A percentile compares a stretch with the other conserved stretches of the same genome.
Evolutionary conservation across 2,888 invertebrate species (phyloP).

Genomic region (Ariolimax columbianus): DNA sequence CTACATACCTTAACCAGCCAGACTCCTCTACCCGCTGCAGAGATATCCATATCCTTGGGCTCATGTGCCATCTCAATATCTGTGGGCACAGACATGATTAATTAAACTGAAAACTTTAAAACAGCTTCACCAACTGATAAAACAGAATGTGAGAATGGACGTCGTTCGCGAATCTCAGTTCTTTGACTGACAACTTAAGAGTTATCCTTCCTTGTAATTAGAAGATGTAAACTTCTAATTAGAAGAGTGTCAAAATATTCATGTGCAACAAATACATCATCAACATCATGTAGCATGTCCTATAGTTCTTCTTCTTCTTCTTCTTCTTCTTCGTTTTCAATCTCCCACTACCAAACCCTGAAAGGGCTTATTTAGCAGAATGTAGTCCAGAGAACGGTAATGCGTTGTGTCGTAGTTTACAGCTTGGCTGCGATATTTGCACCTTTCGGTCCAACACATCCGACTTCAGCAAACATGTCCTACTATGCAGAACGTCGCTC

Average conservation of each 20-base stretch:
- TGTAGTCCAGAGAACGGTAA: too few species aligned
- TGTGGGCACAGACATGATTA: conserved; percentile 27
- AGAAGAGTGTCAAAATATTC: neutral
- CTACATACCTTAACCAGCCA: conserved; percentile 92
- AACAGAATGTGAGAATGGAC: neutral
- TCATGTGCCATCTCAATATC: conserved; percentile 67
- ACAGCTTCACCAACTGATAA: neutral
- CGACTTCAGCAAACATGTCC: too few species aligned
- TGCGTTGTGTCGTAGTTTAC: too few species aligned
- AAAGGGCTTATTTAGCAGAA: too few species aligned
- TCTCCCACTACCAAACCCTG: too few species aligned
- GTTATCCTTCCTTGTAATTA: neutral
- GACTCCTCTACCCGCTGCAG: conserved; percentile 92
- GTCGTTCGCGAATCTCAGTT: neutral
- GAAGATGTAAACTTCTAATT: neutral
- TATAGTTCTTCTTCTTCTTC: too few species aligned
- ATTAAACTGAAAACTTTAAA: neutral
- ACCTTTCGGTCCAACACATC: too few species aligned
- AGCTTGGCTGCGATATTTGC: too few species aligned
- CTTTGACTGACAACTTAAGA: neutral
- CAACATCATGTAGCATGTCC: too few species aligned
- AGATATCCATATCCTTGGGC: conserved; percentile 84
- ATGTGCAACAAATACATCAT: too few species aligned
- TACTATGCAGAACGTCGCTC: too few species aligned
- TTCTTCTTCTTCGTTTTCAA: too few species aligned